These are phyloP conservation scores for Holacanthus passer DNA, from an alignment of 2,113 vertebrate genomes.

Conservation along the genomic window DNA sequence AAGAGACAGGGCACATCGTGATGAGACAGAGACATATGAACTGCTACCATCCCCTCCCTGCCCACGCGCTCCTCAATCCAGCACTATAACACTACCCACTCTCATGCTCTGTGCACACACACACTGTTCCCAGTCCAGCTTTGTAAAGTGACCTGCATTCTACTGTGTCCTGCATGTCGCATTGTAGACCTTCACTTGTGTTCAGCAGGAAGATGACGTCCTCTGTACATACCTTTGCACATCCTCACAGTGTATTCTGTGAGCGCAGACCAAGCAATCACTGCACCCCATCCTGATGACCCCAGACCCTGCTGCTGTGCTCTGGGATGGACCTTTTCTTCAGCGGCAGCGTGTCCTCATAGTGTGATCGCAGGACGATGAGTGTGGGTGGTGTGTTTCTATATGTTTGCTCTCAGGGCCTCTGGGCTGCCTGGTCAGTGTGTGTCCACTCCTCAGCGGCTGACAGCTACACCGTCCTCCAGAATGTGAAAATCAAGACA, in stretches of 20 bases:
- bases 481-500: slow-evolving; percentile 76
- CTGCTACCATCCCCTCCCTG: slow-evolving; percentile 8
- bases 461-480: slow-evolving; percentile 35
- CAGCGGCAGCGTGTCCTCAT: background rate
- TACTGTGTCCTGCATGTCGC: slow-evolving; percentile 74
- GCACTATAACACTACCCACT: slow-evolving; percentile 75
- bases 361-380: background rate
- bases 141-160: slow-evolving; percentile 65
- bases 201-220: slow-evolving; percentile 38
- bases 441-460: slow-evolving; percentile 24
- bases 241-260: slow-evolving; percentile 59
- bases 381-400: slow-evolving; percentile 6
- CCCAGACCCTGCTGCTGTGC: slow-evolving; percentile 12
- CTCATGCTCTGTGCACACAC: slow-evolving; percentile 32
- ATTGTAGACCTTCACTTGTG: slow-evolving; percentile 20
- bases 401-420: slow-evolving; percentile 58
- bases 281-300: slow-evolving; percentile 10
- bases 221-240: slow-evolving; percentile 65
- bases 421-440: slow-evolving; percentile 47
- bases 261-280: slow-evolving; percentile 68
- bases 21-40: slow-evolving; percentile 76
- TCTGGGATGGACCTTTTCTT: slow-evolving; percentile 1
- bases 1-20: slow-evolving; percentile 98
- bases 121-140: slow-evolving; percentile 23
- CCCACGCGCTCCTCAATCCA: slow-evolving; percentile 70